Percentiles rank a stretch among this genome's conserved stretches.
Evolutionary conservation across 2,797 vertebrate genomes (phyloP).

Genomic region (Sphaeramia orbicularis): DNA sequence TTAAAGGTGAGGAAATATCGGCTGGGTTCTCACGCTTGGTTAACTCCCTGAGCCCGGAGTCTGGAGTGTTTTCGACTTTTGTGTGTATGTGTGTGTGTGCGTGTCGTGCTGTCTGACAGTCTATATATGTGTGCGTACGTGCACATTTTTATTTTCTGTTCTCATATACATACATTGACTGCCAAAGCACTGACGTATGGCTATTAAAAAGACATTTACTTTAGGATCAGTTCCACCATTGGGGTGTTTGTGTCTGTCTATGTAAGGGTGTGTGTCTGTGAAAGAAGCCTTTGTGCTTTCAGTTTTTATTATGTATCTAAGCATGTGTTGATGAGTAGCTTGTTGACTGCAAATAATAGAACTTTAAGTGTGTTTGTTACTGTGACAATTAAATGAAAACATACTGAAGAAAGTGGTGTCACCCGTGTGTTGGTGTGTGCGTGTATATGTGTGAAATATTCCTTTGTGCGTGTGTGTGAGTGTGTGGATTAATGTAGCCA

Average conservation of each 20-base stretch:
- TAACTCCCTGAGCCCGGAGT: slow-evolving; percentile 80
- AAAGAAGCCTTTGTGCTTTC: background rate
- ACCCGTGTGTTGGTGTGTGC: slow-evolving; percentile 56
- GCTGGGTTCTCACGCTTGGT: slow-evolving; percentile 83
- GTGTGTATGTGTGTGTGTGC: slow-evolving; percentile 41
- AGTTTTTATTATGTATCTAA: slow-evolving; percentile 4
- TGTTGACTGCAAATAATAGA: slow-evolving; percentile 82
- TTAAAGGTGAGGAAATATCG: slow-evolving; percentile 84
- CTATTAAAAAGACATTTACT: slow-evolving; percentile 69
- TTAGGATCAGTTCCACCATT: slow-evolving; percentile 41
- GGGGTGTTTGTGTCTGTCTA: slow-evolving; percentile 23
- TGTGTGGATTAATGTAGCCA: slow-evolving; percentile 30
- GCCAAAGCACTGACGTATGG: slow-evolving; percentile 65
- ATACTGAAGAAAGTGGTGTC: slow-evolving; percentile 52
- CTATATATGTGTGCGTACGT: slow-evolving; percentile 31
- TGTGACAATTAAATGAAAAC: slow-evolving; percentile 65
- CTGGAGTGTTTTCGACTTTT: slow-evolving; percentile 77
- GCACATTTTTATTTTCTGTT: slow-evolving; percentile 49
- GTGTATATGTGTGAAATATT: slow-evolving; percentile 17
- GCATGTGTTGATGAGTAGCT: slow-evolving; percentile 40
- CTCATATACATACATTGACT: slow-evolving; percentile 65
- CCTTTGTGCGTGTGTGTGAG: slow-evolving; percentile 2
- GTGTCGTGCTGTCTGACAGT: slow-evolving; percentile 18
- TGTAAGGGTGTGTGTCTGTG: background rate
- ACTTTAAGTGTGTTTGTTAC: slow-evolving; percentile 70